Evolutionary conservation across 2,888 invertebrate species (phyloP), one percentile per base, ranked within the genome.

Genomic region (Pheosia tremula): DNA sequence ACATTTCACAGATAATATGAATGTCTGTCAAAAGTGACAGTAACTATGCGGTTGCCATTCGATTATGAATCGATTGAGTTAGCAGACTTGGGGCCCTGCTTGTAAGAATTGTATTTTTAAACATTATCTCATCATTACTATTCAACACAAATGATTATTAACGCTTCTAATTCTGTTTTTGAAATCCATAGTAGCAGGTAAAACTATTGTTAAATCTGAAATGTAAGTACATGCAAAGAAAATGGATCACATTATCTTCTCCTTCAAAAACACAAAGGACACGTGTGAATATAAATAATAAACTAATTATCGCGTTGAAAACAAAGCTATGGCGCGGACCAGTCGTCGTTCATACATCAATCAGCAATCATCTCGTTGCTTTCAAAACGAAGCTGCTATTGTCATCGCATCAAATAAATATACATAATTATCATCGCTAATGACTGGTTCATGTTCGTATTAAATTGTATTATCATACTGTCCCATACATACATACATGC

Each of bases 391-490:
- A 45, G n/a, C 3, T 60, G 13, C 69, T 61, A 75, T 80, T 80
- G 76, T 78, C 69, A 66, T 67, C 62, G 62, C 60, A 71, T 65
- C 69, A 78, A 81, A 83, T 83, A 83, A 83, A 84, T 84, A 81
- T 83, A 76, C 79, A 77, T 79, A 82, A 85, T 83, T 79, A 80
- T 74, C 64, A 73, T 72, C 75, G 77, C 77, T 84, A 86, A 82
- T 84, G 75, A 78, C 67, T 66, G 61, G 66, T 77, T 80, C 76
- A 81, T 76, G 71, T 67, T 74, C 59, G 81, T 78, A 75, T 88
- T 88, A 86, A 87, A 87, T 85, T 59, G 57, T 80, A 78, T 79
- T 75, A 64, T 37, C 45, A 85, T 85, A 84, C 83, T 84, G 84
- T 85, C 74, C 74, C 69, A 68, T 62, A 62, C 66, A 72, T 64